Percentiles rank a stretch among this genome's conserved stretches.
These are phyloP conservation scores for Geodia barretti DNA, from an alignment of 37 sponge, comb jelly and placozoan species.

Conservation along the genomic window DNA sequence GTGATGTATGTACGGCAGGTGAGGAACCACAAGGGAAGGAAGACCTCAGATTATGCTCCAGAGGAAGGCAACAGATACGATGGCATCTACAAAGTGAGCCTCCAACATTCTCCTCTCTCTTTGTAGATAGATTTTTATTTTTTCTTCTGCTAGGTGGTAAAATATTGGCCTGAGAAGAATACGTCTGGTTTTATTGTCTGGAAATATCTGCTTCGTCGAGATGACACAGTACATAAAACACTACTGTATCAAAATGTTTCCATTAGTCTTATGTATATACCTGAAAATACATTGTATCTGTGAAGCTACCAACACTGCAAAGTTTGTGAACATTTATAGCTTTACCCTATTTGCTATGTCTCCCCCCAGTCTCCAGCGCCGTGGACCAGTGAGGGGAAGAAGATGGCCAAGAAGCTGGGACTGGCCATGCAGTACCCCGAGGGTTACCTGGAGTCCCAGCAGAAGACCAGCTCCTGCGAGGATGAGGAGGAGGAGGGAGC, in stretches of 20 bases:
- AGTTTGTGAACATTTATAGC: too few species aligned
- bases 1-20: constrained; percentile 42
- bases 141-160: constrained; percentile 60
- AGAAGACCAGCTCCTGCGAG: constrained; percentile 24
- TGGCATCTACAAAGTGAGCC: constrained; percentile 83
- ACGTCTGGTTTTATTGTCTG: constrained; percentile 82
- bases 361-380: constrained; percentile 79
- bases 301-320: too few species aligned
- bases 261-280: background rate
- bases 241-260: background rate
- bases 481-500: constrained; percentile 20
- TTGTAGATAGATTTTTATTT: background rate
- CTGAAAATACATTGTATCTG: background rate
- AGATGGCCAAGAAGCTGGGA: constrained; percentile 66
- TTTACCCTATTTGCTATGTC: background rate
- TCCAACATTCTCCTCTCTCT: too few species aligned
- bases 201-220: constrained; percentile 81
- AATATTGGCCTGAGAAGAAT: constrained; percentile 93
- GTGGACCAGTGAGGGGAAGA: constrained; percentile 85
- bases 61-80: constrained; percentile 93
- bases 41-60: constrained; percentile 85
- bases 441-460: constrained; percentile 79
- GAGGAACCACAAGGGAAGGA: constrained; percentile 80
- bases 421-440: constrained; percentile 91
- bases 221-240: constrained; percentile 72